Evolutionary conservation across 2,113 vertebrate genomes (phyloP).

Genomic region (Hemichromis elongatus): DNA sequence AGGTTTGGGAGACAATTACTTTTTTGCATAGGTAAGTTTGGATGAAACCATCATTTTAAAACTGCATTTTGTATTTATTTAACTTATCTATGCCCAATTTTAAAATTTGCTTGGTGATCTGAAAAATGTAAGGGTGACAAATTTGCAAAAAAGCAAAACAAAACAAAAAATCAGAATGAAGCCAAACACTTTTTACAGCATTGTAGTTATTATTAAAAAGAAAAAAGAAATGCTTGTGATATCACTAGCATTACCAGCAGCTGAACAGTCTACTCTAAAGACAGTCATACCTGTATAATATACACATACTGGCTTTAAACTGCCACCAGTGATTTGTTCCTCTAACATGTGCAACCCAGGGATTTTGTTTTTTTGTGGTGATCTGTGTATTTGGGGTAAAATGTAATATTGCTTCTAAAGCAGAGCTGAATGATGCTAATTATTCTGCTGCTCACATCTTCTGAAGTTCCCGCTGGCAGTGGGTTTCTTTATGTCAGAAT

Average conservation of each 20-base stretch:
- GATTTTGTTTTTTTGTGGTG: background rate
- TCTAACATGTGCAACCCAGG: background rate
- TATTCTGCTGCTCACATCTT: slow-evolving; percentile 9
- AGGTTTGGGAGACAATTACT: background rate
- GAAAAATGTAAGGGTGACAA: background rate
- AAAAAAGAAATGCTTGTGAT: background rate
- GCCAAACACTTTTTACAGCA: background rate
- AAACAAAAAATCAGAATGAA: background rate
- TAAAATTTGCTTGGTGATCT: background rate
- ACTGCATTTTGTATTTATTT: background rate
- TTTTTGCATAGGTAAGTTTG: background rate
- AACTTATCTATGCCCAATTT: background rate
- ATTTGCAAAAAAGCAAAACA: background rate
- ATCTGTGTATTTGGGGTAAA: background rate
- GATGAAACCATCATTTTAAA: background rate
- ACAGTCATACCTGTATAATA: background rate
- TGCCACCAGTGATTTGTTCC: background rate
- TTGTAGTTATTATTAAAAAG: background rate
- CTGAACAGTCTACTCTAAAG: background rate
- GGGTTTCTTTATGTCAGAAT: slow-evolving; percentile 7
- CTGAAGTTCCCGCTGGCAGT: background rate
- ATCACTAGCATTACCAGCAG: background rate
- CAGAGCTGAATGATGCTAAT: slow-evolving; percentile 6
- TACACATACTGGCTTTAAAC: background rate
- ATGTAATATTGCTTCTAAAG: background rate